Base-by-base conservation (phyloP, 2,113 vertebrate species). In the Edolisoma coerulescens region DNA sequence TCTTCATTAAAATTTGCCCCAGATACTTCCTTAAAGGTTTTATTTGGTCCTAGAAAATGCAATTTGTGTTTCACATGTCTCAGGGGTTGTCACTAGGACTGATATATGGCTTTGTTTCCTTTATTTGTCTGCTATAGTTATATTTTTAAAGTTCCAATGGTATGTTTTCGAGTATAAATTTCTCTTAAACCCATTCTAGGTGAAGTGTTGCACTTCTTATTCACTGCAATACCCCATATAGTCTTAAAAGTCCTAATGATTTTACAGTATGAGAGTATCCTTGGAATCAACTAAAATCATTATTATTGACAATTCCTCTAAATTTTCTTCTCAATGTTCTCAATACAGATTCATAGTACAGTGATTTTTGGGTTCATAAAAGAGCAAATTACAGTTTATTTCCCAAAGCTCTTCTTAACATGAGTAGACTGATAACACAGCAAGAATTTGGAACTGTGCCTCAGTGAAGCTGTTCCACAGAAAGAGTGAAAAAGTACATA, bases 331-430 rank as follows among this genome's bases (percentile, higher is more conserved):
- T 84, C 4, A 0, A 30, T 60, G 13, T 82, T 91, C 80, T 92
- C 69, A 71, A 52, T 90, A 63, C 22, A n/a, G 52, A 81, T 92
- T 90, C 64, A 89, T 37, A 81, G 50, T 39, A 71, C 39, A 78
- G 52, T 67, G 54, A 65, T 47, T 92, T 80, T 32, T 15, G 54
- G 67, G 69, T 86, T 89, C 54, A 35, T 37, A 71, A 87, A 74
- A 81, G 30, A 57, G 37, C 32, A 69, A 90, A 94, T 83, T 59
- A 32, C 50, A 88, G 10, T n/a, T 80, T 85, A 88, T 90, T 93
- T 94, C 75, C 83, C 42, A 93, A 85, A 94, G 68, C 39, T 86
- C 23, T 71, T 85, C 79, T 89, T 94, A 90, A 76, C 24, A 83
- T 37, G 35, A 53, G 82, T 4, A 67, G 71, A 57, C 7, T 57